phyloP scores from a whole-genome alignment of 2,113 vertebrate species.

The Tachycineta bicolor region DNA sequence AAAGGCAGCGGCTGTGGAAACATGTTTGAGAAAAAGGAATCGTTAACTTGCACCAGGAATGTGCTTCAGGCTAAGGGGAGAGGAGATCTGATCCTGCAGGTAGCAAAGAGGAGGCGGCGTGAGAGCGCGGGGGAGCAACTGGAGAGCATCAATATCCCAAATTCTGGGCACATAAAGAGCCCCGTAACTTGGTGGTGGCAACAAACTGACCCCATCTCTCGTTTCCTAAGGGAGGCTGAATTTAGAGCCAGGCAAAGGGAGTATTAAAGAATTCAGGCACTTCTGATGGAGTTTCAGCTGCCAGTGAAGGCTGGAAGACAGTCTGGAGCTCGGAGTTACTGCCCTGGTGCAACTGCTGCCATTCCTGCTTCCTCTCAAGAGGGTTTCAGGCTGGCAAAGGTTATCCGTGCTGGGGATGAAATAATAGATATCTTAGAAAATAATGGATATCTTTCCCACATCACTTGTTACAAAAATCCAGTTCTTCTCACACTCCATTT shows the following conservation, averaged over 20 bases:
- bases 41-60: neutral
- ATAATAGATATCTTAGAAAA: neutral
- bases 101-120: neutral
- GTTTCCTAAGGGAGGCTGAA: neutral
- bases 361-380: neutral
- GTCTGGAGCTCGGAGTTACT: neutral
- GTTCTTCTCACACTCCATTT: neutral
- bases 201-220: neutral
- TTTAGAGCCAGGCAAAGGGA: neutral
- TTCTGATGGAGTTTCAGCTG: neutral
- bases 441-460: neutral
- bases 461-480: neutral
- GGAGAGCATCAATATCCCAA: neutral
- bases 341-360: neutral
- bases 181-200: neutral
- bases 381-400: neutral
- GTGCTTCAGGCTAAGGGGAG: neutral
- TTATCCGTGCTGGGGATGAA: neutral
- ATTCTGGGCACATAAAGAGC: neutral
- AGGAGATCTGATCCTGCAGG: neutral
- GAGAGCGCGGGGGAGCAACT: neutral
- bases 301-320: neutral
- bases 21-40: neutral
- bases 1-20: conserved; percentile 80
- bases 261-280: neutral